These are phyloP conservation scores for Steinernema feltiae DNA, from an alignment of 1,140 invertebrate genomes.

Conservation along the genomic window DNA sequence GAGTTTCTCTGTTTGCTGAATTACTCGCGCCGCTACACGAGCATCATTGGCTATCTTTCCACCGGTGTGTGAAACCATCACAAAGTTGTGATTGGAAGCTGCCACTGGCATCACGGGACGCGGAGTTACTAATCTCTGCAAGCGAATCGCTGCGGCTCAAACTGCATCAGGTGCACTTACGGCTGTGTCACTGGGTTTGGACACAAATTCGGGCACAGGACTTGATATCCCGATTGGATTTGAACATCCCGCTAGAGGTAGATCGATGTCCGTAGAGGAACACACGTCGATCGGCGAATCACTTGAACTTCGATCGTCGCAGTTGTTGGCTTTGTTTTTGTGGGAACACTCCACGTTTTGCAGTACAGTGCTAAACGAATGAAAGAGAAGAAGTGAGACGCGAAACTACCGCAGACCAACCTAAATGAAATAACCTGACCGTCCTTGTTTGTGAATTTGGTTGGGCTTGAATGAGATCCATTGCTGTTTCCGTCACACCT, in stretches of 20 bases:
- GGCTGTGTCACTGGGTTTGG: background rate
- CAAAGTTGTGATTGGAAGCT: background rate
- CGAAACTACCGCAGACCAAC: slow-evolving; percentile 1
- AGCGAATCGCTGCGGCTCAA: background rate
- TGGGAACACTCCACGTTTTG: slow-evolving; percentile 29
- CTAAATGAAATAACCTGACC: slow-evolving; percentile 31
- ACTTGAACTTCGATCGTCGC: slow-evolving; percentile 5
- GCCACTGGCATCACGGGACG: background rate
- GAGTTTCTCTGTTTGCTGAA: background rate
- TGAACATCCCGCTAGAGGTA: background rate
- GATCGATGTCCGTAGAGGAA: background rate
- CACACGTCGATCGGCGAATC: slow-evolving; percentile 23
- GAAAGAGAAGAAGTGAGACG: background rate
- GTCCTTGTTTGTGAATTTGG: slow-evolving; percentile 31
- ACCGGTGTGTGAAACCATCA: background rate
- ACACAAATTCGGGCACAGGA: background rate
- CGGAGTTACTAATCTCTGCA: background rate
- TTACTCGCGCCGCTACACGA: background rate
- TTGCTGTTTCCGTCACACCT: background rate
- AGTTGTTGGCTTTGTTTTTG: slow-evolving; percentile 2
- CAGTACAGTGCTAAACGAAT: slow-evolving; percentile 32
- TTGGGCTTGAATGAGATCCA: slow-evolving; percentile 24
- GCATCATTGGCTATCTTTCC: background rate
- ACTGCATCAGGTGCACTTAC: too few species aligned
- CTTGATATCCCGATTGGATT: background rate